phyloP scores from a whole-genome alignment of 1,140 invertebrate species.

The Sweltsa coloradensis region DNA sequence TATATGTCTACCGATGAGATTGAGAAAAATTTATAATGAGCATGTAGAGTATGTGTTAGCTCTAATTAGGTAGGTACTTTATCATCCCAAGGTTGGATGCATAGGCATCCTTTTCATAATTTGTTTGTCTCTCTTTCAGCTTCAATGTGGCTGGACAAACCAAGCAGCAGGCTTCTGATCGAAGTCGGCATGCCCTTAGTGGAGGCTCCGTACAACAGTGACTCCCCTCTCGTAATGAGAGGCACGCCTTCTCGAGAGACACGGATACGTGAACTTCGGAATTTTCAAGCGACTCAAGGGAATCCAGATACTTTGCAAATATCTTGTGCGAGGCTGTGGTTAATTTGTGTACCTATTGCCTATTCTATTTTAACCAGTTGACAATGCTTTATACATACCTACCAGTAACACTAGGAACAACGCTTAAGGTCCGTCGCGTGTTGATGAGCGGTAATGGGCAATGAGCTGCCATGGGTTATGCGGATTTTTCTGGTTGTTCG shows the following conservation, averaged over 20 bases:
- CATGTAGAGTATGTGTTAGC: neutral
- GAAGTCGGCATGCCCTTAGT: slow-evolving; percentile 71
- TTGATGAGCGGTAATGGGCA: neutral
- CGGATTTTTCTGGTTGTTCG: too few relatives aligned
- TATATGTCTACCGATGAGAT: neutral
- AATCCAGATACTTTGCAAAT: slow-evolving; percentile 15
- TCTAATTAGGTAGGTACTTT: neutral
- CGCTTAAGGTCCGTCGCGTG: neutral
- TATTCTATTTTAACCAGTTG: neutral
- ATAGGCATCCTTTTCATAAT: too few relatives aligned
- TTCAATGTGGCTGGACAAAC: slow-evolving; percentile 97
- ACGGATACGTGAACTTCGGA: slow-evolving; percentile 98
- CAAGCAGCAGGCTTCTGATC: slow-evolving; percentile 79
- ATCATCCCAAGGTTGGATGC: too few relatives aligned
- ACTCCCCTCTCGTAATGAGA: slow-evolving; percentile 67
- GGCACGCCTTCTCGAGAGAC: slow-evolving; percentile 87
- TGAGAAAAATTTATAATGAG: neutral
- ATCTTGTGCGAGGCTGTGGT: neutral
- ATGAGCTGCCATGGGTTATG: too few relatives aligned
- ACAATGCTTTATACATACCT: neutral
- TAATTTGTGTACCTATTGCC: neutral
- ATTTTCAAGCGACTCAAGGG: slow-evolving; percentile 80
- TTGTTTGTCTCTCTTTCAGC: slow-evolving; percentile 29
- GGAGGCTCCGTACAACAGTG: slow-evolving; percentile 86
- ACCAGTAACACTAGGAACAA: neutral